Evolutionary conservation across 2,113 vertebrate genomes (phyloP).

Genomic region (Ophiodon elongatus): DNA sequence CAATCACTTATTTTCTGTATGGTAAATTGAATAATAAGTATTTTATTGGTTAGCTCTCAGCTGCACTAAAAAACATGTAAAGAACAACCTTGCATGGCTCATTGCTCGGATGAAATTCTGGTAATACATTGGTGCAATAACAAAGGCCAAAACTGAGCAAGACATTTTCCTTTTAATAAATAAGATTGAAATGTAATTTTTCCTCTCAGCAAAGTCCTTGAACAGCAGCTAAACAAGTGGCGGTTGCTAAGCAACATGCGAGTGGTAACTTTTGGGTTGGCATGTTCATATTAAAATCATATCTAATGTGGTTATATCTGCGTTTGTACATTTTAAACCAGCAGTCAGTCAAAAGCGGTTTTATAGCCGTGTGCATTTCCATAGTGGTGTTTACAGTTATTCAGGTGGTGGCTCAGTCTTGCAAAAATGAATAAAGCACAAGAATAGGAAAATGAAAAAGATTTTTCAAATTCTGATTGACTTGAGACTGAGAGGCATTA

Average conservation of each 20-base stretch:
- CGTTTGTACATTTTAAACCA: slow-evolving; percentile 30
- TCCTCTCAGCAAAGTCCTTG: slow-evolving; percentile 54
- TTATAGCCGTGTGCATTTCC: slow-evolving; percentile 31
- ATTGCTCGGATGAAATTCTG: slow-evolving; percentile 31
- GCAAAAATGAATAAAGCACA: slow-evolving; percentile 31
- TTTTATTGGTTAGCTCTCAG: slow-evolving; percentile 32
- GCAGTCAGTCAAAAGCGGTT: slow-evolving; percentile 38
- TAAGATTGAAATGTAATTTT: slow-evolving; percentile 46
- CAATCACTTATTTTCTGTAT: slow-evolving; percentile 8
- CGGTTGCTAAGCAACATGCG: slow-evolving; percentile 62
- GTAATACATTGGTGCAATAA: slow-evolving; percentile 48
- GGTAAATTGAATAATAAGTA: slow-evolving; percentile 40
- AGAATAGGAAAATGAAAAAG: slow-evolving; percentile 38
- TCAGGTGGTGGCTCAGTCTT: neutral
- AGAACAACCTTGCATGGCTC: slow-evolving; percentile 15
- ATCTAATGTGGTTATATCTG: slow-evolving; percentile 38
- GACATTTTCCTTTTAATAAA: slow-evolving; percentile 49
- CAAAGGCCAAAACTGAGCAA: slow-evolving; percentile 22
- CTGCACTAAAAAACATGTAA: slow-evolving; percentile 21
- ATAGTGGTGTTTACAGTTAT: neutral
- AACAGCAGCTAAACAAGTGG: slow-evolving; percentile 50
- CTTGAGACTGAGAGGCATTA: slow-evolving; percentile 28
- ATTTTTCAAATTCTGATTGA: slow-evolving; percentile 61
- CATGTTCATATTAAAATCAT: slow-evolving; percentile 47
- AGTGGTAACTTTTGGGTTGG: slow-evolving; percentile 30